Percentiles rank a stretch among this genome's conserved stretches.
Conservation (phyloP, 2,888 invertebrate species). For the Adelognathus sp. region DNA sequence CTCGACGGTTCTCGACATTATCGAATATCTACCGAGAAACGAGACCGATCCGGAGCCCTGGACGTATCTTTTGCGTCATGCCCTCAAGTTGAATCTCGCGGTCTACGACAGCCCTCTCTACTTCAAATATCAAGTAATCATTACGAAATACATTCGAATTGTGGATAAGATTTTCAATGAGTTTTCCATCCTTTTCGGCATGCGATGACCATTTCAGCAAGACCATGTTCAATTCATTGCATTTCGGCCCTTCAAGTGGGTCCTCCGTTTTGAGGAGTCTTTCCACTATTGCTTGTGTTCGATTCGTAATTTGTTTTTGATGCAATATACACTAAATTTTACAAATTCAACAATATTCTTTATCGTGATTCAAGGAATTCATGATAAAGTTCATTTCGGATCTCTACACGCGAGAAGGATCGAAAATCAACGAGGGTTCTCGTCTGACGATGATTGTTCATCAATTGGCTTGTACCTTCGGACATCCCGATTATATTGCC, state of each 20-base stretch:
- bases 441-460: slow-evolving; percentile 68
- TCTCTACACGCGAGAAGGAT: slow-evolving; percentile 67
- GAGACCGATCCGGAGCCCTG: slow-evolving; percentile 83
- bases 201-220: too few relatives aligned
- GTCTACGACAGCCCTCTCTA: slow-evolving; percentile 72
- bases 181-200: too few relatives aligned
- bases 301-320: neutral
- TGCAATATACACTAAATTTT: neutral
- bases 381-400: slow-evolving; percentile 67
- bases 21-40: slow-evolving; percentile 81
- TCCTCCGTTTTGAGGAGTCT: too few relatives aligned
- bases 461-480: slow-evolving; percentile 70
- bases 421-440: slow-evolving; percentile 64
- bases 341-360: neutral
- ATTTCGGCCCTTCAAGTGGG: too few relatives aligned
- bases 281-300: too few relatives aligned
- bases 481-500: slow-evolving; percentile 68
- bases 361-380: slow-evolving; percentile 65
- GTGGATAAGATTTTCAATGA: too few relatives aligned
- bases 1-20: slow-evolving; percentile 81
- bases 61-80: slow-evolving; percentile 80
- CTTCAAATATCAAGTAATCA: slow-evolving; percentile 72
- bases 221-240: too few relatives aligned
- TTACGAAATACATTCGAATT: neutral
- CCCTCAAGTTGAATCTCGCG: slow-evolving; percentile 79